Conservation (phyloP, 92 coral and sea anemone genomes). For the Pocillopora grandis region DNA sequence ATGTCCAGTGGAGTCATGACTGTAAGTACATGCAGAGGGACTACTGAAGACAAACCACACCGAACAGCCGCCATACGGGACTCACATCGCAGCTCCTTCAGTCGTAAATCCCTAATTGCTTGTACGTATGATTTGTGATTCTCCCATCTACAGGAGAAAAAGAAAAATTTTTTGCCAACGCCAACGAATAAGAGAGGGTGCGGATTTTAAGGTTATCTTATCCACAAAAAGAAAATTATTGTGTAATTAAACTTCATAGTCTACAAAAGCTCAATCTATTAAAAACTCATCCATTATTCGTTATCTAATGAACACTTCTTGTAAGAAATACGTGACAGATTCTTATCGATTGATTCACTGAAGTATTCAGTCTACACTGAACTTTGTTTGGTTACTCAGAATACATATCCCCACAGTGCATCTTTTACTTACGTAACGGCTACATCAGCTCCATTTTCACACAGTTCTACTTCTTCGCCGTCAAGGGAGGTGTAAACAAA, state of each 20-base stretch:
- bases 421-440: slow-evolving; percentile 80
- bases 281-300: not conserved
- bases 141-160: slow-evolving; percentile 74
- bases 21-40: slow-evolving; percentile 84
- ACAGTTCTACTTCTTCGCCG: slow-evolving; percentile 90
- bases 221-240: not conserved
- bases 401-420: not conserved
- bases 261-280: not conserved
- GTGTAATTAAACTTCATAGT: no score
- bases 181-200: not conserved
- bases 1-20: slow-evolving; percentile 87
- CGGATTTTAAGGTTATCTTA: not conserved
- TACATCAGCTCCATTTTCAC: slow-evolving; percentile 69
- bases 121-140: slow-evolving; percentile 84
- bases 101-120: slow-evolving; percentile 80
- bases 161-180: not conserved
- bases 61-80: slow-evolving; percentile 90
- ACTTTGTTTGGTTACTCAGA: not conserved
- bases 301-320: not conserved
- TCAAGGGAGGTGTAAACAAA: slow-evolving; percentile 94
- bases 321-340: not conserved
- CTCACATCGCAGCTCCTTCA: slow-evolving; percentile 84
- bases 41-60: slow-evolving; percentile 88
- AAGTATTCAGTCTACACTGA: no score
- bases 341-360: not conserved